Evolutionary conservation across 2,888 invertebrate genomes (phyloP).

Genomic region (Emmelina monodactyla): DNA sequence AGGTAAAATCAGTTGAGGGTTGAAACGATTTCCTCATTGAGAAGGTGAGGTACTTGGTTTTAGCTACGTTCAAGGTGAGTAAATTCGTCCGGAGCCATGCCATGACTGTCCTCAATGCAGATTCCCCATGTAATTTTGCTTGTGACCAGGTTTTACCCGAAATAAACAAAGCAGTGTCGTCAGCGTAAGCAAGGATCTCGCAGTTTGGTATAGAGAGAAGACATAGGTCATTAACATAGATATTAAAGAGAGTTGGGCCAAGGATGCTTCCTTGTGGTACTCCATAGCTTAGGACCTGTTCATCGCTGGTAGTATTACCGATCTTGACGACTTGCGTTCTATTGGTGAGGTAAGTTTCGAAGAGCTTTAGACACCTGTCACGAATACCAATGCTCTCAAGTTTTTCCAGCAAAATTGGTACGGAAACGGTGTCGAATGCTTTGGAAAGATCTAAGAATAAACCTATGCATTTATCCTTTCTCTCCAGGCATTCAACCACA

Average conservation of each 20-base stretch:
- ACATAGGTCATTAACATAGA: constrained; percentile 9
- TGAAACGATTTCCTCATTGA: neutral
- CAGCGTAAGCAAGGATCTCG: constrained; percentile 11
- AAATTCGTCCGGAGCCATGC: constrained; percentile 7
- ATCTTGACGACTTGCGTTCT: constrained; percentile 3
- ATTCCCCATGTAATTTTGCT: constrained; percentile 3
- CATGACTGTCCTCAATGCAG: constrained; percentile 2
- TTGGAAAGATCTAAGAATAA: constrained; percentile 3
- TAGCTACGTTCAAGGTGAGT: constrained; percentile 9
- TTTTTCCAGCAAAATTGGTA: constrained; percentile 5
- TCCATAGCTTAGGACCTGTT: neutral
- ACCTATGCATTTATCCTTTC: constrained; percentile 1
- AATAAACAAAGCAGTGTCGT: constrained; percentile 14
- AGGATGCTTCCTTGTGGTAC: too few species aligned
- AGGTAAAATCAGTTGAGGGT: neutral
- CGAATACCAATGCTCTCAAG: constrained; percentile 10
- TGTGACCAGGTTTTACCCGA: constrained; percentile 6
- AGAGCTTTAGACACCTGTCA: constrained; percentile 2
- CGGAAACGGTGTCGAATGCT: constrained; percentile 12
- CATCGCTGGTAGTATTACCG: neutral
- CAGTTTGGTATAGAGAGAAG: constrained; percentile 2
- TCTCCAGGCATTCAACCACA: constrained; percentile 2
- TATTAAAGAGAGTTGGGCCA: too few species aligned
- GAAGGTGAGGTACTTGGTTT: constrained; percentile 12
- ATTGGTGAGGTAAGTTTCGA: neutral